Evolutionary conservation across 2,797 vertebrate species (phyloP).

Genomic region (Fundulus diaphanus): DNA sequence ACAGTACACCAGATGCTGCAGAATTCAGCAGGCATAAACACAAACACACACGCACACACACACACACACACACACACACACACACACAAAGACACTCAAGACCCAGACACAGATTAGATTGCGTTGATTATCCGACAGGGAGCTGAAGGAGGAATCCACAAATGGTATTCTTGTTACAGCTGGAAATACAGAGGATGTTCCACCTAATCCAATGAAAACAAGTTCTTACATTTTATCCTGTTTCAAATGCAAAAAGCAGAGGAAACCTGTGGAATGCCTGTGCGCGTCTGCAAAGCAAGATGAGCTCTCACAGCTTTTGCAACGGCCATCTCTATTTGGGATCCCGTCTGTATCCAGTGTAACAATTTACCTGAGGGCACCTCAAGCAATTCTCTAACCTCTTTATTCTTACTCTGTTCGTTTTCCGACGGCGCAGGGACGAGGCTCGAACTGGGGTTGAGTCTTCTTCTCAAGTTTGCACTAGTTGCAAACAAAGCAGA

Average conservation of each 20-base stretch:
- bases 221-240: slow-evolving; percentile 31
- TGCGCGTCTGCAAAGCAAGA: neutral
- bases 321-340: slow-evolving; percentile 5
- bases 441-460: neutral
- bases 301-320: neutral
- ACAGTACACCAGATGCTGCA: slow-evolving; percentile 19
- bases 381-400: neutral
- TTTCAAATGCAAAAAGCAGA: slow-evolving; percentile 17
- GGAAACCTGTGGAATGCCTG: slow-evolving; percentile 21
- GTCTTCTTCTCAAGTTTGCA: too few species aligned
- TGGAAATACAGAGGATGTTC: slow-evolving; percentile 41
- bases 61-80: slow-evolving; percentile 7
- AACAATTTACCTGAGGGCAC: neutral
- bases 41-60: neutral
- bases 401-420: neutral
- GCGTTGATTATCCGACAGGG: slow-evolving; percentile 28
- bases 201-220: slow-evolving; percentile 48
- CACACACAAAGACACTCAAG: neutral
- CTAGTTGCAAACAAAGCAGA: neutral
- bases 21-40: slow-evolving; percentile 48
- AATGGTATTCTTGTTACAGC: slow-evolving; percentile 12
- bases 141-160: slow-evolving; percentile 37
- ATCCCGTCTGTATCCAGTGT: neutral
- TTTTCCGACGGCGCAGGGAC: neutral
- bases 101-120: slow-evolving; percentile 18